Base-by-base conservation (phyloP, 2,113 vertebrate genomes). In the Deroptyus accipitrinus region DNA sequence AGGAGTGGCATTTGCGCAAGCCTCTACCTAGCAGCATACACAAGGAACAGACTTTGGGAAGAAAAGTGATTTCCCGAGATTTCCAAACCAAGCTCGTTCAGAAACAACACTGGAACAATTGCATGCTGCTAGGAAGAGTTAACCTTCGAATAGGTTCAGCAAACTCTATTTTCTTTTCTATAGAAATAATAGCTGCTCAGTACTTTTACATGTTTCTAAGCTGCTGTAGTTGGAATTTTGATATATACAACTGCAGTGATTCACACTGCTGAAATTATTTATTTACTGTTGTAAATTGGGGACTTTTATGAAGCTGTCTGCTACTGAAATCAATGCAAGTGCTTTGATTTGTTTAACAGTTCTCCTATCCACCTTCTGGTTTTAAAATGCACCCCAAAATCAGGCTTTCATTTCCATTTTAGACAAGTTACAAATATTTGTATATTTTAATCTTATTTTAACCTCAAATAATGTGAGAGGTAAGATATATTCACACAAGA, bases 11-110 rank as follows among this genome's bases (percentile, higher is more conserved):
- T 70, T 86, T 77, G 55, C n/a, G 74, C 73, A 80, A 75, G 78
- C 44, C 87, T 77, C 69, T 84, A 39, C 64, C 52, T 80, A 59
- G 42, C 77, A 94, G 83, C 67, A 87, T 78, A 64, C 46, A 73
- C 64, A 52, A 68, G 88, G 14, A 92, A 68, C 42, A 82, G 30
- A 20, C 30, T 70, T 81, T 37, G 78, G 52, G 66, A 90, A 78
- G 30, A 90, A 92, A 80, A 95, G 62, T 20, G 28, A 63, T 81
- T 81, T 80, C 66, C 41, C 77, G 68, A 61, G 37, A 84, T 79
- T 91, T 90, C 83, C 83, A 83, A 92, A 81, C 63, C 88, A 85
- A 87, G 42, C 64, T 70, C 24, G 37, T 72, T 96, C 72, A 72
- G 59, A 84, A 91, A 49, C 18, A 69, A 35, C 1, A 5, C 27